Evolutionary conservation across 2,797 vertebrate genomes (phyloP).

Genomic region (Lutjanus argentimaculatus): DNA sequence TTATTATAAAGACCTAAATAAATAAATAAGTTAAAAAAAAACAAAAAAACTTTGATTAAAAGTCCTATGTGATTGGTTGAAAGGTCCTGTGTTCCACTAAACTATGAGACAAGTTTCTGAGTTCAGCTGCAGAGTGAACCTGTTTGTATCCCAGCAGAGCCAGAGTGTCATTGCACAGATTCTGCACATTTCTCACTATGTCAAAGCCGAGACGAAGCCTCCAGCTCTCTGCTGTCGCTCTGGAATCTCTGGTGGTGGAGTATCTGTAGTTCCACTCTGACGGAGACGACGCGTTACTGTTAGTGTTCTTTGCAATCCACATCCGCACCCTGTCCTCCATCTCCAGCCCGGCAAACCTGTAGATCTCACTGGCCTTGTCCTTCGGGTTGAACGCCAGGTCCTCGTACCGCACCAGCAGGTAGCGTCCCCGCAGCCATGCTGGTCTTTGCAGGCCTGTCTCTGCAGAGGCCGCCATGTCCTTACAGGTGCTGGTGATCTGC

Average conservation of each 20-base stretch:
- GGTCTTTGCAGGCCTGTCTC: slow-evolving; percentile 82
- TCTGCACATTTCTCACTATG: slow-evolving; percentile 85
- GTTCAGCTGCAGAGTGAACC: slow-evolving; percentile 82
- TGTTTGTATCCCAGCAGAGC: slow-evolving; percentile 85
- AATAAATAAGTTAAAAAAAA: slow-evolving; percentile 24
- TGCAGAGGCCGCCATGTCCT: slow-evolving; percentile 84
- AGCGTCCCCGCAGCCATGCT: slow-evolving; percentile 86
- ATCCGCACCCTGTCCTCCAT: slow-evolving; percentile 78
- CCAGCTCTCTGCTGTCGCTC: slow-evolving; percentile 85
- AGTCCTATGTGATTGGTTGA: slow-evolving; percentile 62
- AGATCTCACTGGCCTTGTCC: slow-evolving; percentile 82
- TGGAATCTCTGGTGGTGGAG: slow-evolving; percentile 86
- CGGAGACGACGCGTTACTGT: slow-evolving; percentile 66
- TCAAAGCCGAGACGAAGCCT: slow-evolving; percentile 84
- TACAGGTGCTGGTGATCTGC: slow-evolving; percentile 86
- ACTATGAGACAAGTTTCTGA: slow-evolving; percentile 84
- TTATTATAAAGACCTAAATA: slow-evolving; percentile 13
- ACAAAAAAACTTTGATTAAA: neutral
- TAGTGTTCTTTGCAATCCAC: slow-evolving; percentile 87
- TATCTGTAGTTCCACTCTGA: slow-evolving; percentile 82
- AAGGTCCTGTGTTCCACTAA: slow-evolving; percentile 83
- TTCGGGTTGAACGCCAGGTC: slow-evolving; percentile 86
- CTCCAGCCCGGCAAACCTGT: slow-evolving; percentile 84
- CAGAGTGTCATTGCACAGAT: slow-evolving; percentile 85
- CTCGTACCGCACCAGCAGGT: slow-evolving; percentile 89